These are phyloP conservation scores for Chaetoderma sp. DNA, from an alignment of 2,888 invertebrate genomes.

Conservation along the genomic window DNA sequence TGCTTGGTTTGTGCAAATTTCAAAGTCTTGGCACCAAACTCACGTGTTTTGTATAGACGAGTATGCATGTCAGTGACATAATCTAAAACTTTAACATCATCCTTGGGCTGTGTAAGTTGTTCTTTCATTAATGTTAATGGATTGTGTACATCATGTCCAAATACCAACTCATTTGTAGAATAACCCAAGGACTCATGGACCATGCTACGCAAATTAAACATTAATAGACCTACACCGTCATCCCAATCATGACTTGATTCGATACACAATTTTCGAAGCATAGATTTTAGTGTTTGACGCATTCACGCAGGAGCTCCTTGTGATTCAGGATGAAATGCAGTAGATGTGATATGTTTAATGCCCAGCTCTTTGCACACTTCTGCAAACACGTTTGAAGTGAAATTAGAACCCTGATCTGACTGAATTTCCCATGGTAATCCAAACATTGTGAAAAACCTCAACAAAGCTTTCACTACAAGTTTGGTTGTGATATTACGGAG, in stretches of 20 bases:
- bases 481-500: slow-evolving; percentile 9
- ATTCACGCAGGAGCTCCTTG: slow-evolving; percentile 8
- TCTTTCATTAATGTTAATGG: neutral
- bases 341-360: slow-evolving; percentile 13
- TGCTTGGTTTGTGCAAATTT: neutral
- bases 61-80: neutral
- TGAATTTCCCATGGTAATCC: slow-evolving; percentile 13
- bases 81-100: neutral
- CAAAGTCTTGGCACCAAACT: neutral
- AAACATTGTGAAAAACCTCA: slow-evolving; percentile 5
- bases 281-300: neutral
- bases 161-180: neutral
- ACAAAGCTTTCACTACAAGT: neutral
- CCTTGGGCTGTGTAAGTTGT: neutral
- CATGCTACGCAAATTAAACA: neutral
- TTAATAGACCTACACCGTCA: neutral
- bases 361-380: slow-evolving; percentile 3
- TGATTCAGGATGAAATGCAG: slow-evolving; percentile 17
- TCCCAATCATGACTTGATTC: slow-evolving; percentile 5
- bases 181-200: neutral
- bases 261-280: neutral
- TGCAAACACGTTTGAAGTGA: slow-evolving; percentile 17
- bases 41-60: neutral
- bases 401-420: slow-evolving; percentile 18
- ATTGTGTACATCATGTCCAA: slow-evolving; percentile 17